Evolutionary conservation across 2,113 vertebrate species (phyloP), one percentile per base, ranked within the genome.

Genomic region (Heteronetta atricapilla): DNA sequence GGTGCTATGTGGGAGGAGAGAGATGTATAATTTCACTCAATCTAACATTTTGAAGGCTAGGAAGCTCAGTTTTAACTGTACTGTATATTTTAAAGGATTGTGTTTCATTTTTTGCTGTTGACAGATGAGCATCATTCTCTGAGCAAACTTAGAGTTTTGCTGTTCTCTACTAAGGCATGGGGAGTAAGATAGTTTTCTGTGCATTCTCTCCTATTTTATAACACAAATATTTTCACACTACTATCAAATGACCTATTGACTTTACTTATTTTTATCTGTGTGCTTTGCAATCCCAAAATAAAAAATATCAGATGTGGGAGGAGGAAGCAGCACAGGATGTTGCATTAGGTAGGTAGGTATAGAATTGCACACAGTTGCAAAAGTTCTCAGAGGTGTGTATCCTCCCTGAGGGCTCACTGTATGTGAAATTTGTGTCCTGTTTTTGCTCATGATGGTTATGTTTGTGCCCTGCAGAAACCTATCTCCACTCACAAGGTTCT

Each of bases 241-340:
- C 18, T 94, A 42, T 87, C 48, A 85, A 70, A 85, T 86, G 52
- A 75, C 22, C 21, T 89, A 53, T 3, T 93, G 81, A 33, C 40
- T 91, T 91, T 94, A 73, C 50, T 88, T 94, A 26, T 78, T 19
- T 56, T 66, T 86, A 44, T 83, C 68, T 67, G 6, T 90, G 67
- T 26, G 28, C 44, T 91, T 82, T 28, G 12, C 66, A 93, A 96
- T n/a, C 44, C 76, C 55, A 77, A 86, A 92, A 92, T 95, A 86
- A 95, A 95, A 94, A 89, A 74, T 66, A 77, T 53, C 53, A 70
- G 31, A 72, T 60, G 34, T 38, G 64, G 72, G 2, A 83, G 63
- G 75, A 88, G 79, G 82, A 86, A 81, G 63, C 28, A 74, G 63
- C 50, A 59, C 53, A 91, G 76, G 72, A 67, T 91, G 21, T 86